Base-by-base conservation (phyloP, 2,888 invertebrate species). In the Pammene aurita region DNA sequence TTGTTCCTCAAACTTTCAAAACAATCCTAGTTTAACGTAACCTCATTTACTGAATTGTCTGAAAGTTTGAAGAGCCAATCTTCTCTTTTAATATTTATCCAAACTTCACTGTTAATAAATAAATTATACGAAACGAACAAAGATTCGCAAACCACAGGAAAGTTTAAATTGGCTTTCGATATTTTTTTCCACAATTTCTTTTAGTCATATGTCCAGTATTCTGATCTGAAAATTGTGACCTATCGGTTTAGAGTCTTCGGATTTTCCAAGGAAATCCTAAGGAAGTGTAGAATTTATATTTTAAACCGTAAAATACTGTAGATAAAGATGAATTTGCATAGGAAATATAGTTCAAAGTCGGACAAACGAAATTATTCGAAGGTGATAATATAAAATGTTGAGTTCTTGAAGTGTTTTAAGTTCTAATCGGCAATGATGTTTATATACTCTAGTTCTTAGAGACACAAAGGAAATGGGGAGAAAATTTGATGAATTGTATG, bases 101-200 rank as follows among this genome's bases (percentile, higher is more conserved):
- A 44, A 34, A 50, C 57, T 56, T 35, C 48, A n/a, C 44, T 58
- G 67, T 67, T 57, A 68, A 63, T 58, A 68, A 63, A 68, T 68
- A 63, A 68, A 63, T 68, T 68, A 68, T 26, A 41, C 46, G 61
- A 42, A 34, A 35, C 44, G 63, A 52, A 68, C 63, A 63, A 68
- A 63, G 44, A 57, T 63, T 63, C 50, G 4, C 41, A 44, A 56
- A 57, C 63, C 63, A 6, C 50, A 11, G 41, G 14, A 57, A 68
- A 68, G 52, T 68, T 68, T 68, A 68, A 68, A 68, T 68, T 68
- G 50, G 50, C 52, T 68, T 63, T 63, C 68, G 63, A 63, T 68
- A 63, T 63, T 63, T 62, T 62, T 62, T 18, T n/a, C 1, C 50
- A 10, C 18, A 41, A 6, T 13, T 18, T 35, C 13, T 13, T 41